These are phyloP conservation scores for Calidris pygmaea DNA, from an alignment of 2,113 vertebrate species.

Conservation along the genomic window DNA sequence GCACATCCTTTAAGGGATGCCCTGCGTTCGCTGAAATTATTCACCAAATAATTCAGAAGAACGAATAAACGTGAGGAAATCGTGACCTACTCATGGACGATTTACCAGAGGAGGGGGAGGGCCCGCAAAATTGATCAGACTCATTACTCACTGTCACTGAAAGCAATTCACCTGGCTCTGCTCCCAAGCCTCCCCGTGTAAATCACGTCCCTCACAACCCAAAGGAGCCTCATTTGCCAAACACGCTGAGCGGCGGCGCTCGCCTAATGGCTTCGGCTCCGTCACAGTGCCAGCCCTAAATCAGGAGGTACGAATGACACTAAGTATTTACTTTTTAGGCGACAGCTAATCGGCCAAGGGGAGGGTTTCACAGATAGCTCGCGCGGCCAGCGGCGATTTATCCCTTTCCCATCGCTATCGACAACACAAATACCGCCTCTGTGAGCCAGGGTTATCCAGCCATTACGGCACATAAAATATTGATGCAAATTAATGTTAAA, in stretches of 20 bases:
- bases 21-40: background rate
- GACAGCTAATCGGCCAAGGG: background rate
- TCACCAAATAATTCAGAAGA: background rate
- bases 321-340: background rate
- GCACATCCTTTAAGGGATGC: background rate
- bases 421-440: background rate
- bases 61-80: background rate
- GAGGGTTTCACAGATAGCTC: background rate
- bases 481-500: background rate
- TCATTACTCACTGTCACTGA: background rate
- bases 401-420: background rate
- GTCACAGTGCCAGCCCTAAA: background rate
- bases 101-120: background rate
- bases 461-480: background rate
- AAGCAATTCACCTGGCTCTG: background rate
- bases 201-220: background rate
- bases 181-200: background rate
- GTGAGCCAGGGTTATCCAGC: background rate
- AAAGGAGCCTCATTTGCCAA: background rate
- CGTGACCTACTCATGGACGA: background rate
- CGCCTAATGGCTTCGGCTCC: background rate
- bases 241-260: accelerated
- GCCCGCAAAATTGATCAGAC: background rate
- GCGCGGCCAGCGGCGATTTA: background rate
- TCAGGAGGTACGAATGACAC: background rate